Evolutionary conservation across 1,140 invertebrate species (phyloP).

Genomic region (Myzus persicae): DNA sequence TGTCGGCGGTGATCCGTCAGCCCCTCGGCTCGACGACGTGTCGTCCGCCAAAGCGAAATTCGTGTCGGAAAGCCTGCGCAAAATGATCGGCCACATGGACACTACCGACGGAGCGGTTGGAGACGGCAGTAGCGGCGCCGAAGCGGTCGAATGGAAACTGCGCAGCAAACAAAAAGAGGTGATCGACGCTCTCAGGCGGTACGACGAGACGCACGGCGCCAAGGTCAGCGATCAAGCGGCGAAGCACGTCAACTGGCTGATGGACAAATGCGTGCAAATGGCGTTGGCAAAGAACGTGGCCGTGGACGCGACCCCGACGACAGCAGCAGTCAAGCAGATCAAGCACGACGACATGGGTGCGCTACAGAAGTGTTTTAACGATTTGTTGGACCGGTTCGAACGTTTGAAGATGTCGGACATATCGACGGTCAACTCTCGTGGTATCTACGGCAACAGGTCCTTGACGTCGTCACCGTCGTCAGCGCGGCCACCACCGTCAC

Average conservation of each 20-base stretch:
- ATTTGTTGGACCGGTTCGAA: not conserved
- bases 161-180: not conserved
- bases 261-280: not conserved
- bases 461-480: not conserved
- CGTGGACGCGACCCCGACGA: not conserved
- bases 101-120: not conserved
- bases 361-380: not conserved
- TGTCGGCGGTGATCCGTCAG: not conserved
- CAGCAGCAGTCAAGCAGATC: not conserved
- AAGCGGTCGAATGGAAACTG: not conserved
- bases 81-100: not conserved
- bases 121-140: not conserved
- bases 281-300: not conserved
- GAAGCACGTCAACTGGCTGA: not conserved
- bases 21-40: not conserved
- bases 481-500: not conserved
- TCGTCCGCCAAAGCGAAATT: not conserved
- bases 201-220: not conserved
- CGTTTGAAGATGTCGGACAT: not conserved
- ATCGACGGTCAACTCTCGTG: not conserved
- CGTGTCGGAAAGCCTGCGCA: not conserved
- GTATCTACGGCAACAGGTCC: not conserved
- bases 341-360: not conserved
- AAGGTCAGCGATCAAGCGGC: not conserved
- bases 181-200: not conserved